Conservation (phyloP, 2,113 vertebrate species). For the Hippocampus guttulatus region DNA sequence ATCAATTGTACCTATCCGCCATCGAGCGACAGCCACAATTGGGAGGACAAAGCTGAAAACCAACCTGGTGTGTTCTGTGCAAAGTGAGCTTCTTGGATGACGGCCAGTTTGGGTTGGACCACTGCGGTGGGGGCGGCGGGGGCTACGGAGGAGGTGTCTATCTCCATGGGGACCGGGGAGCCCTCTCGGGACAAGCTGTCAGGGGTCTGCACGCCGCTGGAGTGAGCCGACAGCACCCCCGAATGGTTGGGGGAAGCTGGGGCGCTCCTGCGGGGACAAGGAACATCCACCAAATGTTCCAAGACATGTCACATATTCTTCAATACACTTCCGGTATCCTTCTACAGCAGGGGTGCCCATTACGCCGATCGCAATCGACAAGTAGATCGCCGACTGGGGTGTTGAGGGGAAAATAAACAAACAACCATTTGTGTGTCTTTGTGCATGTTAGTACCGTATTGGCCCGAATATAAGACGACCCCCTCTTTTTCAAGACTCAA, state of each 20-base stretch:
- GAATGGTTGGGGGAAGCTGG: slow-evolving; percentile 94
- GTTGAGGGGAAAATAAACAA: no score
- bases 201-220: slow-evolving; percentile 93
- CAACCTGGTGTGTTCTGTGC: slow-evolving; percentile 87
- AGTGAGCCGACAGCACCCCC: slow-evolving; percentile 92
- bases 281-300: neutral
- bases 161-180: slow-evolving; percentile 88
- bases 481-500: no score
- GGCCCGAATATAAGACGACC: no score
- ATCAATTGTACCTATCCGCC: no score
- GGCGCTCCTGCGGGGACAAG: slow-evolving; percentile 79
- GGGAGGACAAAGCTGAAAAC: neutral
- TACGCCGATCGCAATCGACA: no score
- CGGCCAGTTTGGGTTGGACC: slow-evolving; percentile 89
- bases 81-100: slow-evolving; percentile 94
- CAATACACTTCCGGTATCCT: neutral
- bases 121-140: slow-evolving; percentile 40
- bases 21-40: no score
- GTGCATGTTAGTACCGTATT: no score
- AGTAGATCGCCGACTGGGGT: no score
- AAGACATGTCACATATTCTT: neutral
- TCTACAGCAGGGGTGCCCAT: neutral
- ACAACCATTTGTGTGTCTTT: no score
- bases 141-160: slow-evolving; percentile 63
- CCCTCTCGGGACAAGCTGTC: slow-evolving; percentile 95